These are phyloP conservation scores for Ceuthmochares aereus DNA, from an alignment of 2,113 vertebrate species.

Conservation along the genomic window DNA sequence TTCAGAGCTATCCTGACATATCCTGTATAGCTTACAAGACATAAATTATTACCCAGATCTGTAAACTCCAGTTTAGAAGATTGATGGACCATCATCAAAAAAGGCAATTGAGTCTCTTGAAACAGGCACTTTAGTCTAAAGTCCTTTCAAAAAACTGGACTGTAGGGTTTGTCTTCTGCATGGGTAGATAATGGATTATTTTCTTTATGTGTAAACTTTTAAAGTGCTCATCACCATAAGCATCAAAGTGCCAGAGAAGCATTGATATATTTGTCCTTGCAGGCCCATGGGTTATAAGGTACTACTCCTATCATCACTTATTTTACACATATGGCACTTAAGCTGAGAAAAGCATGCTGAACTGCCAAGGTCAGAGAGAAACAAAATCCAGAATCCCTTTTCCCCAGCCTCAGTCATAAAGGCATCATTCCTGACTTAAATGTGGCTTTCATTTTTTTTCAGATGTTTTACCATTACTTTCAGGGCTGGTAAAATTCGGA, in stretches of 20 bases:
- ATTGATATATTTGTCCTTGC: slow-evolving; percentile 28
- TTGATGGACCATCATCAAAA: slow-evolving; percentile 32
- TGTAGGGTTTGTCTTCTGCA: background rate
- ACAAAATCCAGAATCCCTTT: slow-evolving; percentile 28
- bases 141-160: background rate
- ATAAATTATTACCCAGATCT: slow-evolving; percentile 24
- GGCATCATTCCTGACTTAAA: background rate
- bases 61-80: slow-evolving; percentile 2
- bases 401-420: background rate
- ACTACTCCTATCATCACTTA: slow-evolving; percentile 18
- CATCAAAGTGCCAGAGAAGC: slow-evolving; percentile 7
- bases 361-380: slow-evolving; percentile 25
- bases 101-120: background rate
- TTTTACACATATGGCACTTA: slow-evolving; percentile 44
- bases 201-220: background rate
- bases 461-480: background rate
- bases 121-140: slow-evolving; percentile 11
- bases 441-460: background rate
- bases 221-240: slow-evolving; percentile 3
- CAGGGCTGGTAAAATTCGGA: background rate
- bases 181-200: slow-evolving; percentile 5
- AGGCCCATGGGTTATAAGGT: slow-evolving; percentile 5
- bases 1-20: background rate
- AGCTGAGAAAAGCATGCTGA: slow-evolving; percentile 13
- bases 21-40: background rate